These are phyloP conservation scores for Drosophila punjabiensis DNA, from an alignment of 1,140 invertebrate species.

Conservation along the genomic window DNA sequence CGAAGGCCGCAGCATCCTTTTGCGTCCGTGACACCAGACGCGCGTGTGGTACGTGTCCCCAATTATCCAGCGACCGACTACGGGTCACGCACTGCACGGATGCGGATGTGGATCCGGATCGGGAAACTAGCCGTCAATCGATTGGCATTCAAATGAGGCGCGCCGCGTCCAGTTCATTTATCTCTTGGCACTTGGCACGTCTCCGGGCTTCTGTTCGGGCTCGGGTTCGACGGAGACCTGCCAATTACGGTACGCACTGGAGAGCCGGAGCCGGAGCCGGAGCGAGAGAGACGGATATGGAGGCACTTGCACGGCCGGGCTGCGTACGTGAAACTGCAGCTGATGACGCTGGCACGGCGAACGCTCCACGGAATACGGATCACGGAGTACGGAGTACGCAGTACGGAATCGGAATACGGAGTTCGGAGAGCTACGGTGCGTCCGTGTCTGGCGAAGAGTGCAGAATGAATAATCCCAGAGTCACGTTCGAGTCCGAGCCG, in stretches of 20 bases:
- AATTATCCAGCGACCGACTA: slow-evolving; percentile 63
- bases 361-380: slow-evolving; percentile 42
- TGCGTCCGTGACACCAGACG: slow-evolving; percentile 49
- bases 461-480: slow-evolving; percentile 85
- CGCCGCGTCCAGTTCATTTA: slow-evolving; percentile 75
- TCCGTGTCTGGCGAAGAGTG: slow-evolving; percentile 85
- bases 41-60: slow-evolving; percentile 73
- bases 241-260: slow-evolving; percentile 77
- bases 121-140: slow-evolving; percentile 58
- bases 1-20: slow-evolving; percentile 71
- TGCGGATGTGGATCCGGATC: slow-evolving; percentile 37
- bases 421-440: slow-evolving; percentile 66
- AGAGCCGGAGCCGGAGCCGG: slow-evolving; percentile 26
- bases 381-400: slow-evolving; percentile 23
- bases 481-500: slow-evolving; percentile 82
- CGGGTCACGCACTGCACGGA: slow-evolving; percentile 53
- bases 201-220: slow-evolving; percentile 35
- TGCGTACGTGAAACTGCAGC: slow-evolving; percentile 80
- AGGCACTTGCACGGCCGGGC: slow-evolving; percentile 65
- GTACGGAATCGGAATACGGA: slow-evolving; percentile 27
- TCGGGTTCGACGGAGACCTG: slow-evolving; percentile 54
- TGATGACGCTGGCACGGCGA: slow-evolving; percentile 46
- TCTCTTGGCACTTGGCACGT: slow-evolving; percentile 71
- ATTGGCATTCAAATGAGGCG: slow-evolving; percentile 81
- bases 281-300: slow-evolving; percentile 30